phyloP scores from a whole-genome alignment of 2,888 invertebrate species.

The Scaptomyza tumidula region DNA sequence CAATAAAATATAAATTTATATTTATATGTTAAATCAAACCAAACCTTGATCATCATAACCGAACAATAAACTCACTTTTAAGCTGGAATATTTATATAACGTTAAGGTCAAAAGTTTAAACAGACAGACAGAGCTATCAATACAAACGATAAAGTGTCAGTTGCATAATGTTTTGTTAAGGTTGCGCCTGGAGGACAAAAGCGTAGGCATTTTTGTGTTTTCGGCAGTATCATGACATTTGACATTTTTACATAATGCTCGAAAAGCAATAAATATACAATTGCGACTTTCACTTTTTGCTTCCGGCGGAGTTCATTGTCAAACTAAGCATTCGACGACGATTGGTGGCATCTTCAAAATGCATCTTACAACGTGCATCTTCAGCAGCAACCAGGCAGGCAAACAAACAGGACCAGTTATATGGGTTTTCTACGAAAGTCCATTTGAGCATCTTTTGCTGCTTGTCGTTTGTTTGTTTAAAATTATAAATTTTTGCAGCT shows the following conservation, averaged over 20 bases:
- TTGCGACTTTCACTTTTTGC: slow-evolving; percentile 63
- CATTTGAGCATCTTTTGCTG: slow-evolving; percentile 29
- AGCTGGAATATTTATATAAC: neutral
- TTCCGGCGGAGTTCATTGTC: slow-evolving; percentile 44
- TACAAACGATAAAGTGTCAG: slow-evolving; percentile 5
- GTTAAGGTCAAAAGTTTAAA: neutral
- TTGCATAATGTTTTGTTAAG: slow-evolving; percentile 24
- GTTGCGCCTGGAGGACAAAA: slow-evolving; percentile 34
- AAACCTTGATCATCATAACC: neutral
- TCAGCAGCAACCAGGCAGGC: slow-evolving; percentile 16
- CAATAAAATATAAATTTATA: too few species aligned
- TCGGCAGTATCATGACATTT: slow-evolving; percentile 57
- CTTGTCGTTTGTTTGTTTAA: slow-evolving; percentile 5
- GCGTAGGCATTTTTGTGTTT: slow-evolving; percentile 15
- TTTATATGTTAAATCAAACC: too few species aligned
- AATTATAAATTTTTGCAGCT: slow-evolving; percentile 20
- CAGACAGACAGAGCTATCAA: neutral
- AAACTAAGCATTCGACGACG: slow-evolving; percentile 23
- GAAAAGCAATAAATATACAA: slow-evolving; percentile 18
- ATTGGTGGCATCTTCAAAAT: slow-evolving; percentile 50
- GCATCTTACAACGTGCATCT: slow-evolving; percentile 15
- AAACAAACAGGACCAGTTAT: slow-evolving; percentile 50
- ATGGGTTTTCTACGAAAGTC: slow-evolving; percentile 44
- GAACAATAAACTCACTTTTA: too few species aligned
- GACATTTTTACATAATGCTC: slow-evolving; percentile 60